Conservation (phyloP, 2,888 invertebrate species). For the Machimus rusticus region DNA sequence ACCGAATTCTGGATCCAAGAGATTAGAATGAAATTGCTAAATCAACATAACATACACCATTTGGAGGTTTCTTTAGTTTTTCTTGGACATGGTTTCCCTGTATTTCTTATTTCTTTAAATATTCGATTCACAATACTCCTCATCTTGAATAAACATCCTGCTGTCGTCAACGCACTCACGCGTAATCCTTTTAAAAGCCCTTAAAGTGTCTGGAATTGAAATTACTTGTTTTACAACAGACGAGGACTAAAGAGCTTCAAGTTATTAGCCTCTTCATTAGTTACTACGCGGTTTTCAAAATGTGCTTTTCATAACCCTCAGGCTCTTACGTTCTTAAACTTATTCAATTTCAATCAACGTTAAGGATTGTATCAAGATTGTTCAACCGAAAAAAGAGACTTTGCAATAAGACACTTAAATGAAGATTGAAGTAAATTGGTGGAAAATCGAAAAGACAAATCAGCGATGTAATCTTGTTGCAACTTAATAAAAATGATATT, state of each 20-base stretch:
- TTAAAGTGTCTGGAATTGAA: neutral
- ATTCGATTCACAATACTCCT: neutral
- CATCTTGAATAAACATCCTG: neutral
- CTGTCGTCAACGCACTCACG: neutral
- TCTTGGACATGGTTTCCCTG: neutral
- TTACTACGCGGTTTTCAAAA: neutral
- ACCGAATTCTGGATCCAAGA: neutral
- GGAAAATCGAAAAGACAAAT: neutral
- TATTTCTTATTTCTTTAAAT: neutral
- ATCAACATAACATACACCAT: neutral
- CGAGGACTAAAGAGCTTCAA: neutral
- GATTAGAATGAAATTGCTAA: neutral
- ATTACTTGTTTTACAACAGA: neutral
- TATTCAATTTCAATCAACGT: neutral
- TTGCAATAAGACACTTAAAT: neutral
- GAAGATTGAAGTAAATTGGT: neutral
- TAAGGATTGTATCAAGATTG: neutral
- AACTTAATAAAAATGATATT: no score
- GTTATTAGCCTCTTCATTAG: neutral
- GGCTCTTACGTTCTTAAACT: neutral
- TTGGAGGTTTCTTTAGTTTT: neutral
- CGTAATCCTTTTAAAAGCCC: neutral
- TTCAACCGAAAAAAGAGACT: no score
- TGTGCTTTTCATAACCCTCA: neutral
- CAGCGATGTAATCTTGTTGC: neutral